Evolutionary conservation across 2,888 invertebrate species (phyloP), one percentile per base, ranked within the genome.

Genomic region (Muschampia plurimacula): DNA sequence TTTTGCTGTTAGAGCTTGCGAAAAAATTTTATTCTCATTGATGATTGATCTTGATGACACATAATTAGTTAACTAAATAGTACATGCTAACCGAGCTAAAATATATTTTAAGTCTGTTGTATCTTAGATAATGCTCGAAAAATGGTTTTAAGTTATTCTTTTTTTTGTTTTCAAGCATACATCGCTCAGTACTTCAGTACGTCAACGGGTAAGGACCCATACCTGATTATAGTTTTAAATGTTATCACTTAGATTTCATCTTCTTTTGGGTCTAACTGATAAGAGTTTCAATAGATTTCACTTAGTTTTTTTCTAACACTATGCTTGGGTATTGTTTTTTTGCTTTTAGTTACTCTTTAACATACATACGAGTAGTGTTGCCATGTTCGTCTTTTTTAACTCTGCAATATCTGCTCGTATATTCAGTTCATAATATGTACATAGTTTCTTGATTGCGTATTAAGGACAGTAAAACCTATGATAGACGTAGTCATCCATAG

Each of bases 131-230:
- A 9, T 15, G 39, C 3, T 62, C 6, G 22, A 63, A 15, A 9
- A 39, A 66, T 63, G 12, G 22, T 60, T 71, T 57, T n/a, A 69
- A 67, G 75, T 65, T 59, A 22, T 32, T 32, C 32, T 60, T 39
- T 65, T 41, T 55, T 15, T 80, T 77, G 83, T 84, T 88, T 90
- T 87, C 84, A 90, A 93, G 93, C 92, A 69, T 89, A 88, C 93
- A 88, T 93, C 86, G 91, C 91, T 79, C 93, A 93, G 84, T 93
- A 89, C 91, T 92, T 93, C 89, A 89, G 85, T 81, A 82, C 90
- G 8, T 83, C 90, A 60, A 80, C 88, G 74, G 93, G 93, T 93
- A 92, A 92, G 93, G 80, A 74, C 73, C 72, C 72, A 63, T 74
- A 60, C 55, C 69, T 75, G 65, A 63, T 67, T 63, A 69, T 62